phyloP scores from a whole-genome alignment of 2,113 vertebrate genomes.

The Corvus moneduloides region DNA sequence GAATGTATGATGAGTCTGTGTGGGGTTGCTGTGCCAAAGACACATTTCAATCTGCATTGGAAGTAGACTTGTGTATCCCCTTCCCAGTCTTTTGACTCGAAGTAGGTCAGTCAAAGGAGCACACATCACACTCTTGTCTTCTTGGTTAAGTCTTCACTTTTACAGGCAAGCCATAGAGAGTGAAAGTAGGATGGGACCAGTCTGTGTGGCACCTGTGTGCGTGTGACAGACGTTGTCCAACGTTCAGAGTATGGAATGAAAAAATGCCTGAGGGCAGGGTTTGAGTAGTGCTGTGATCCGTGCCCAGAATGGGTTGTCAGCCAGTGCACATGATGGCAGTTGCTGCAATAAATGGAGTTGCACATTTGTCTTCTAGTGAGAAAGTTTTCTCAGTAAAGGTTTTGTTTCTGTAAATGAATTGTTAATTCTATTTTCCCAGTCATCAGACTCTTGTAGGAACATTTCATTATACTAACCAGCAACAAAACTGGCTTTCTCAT shows the following conservation, averaged over 20 bases:
- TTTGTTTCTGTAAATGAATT: background rate
- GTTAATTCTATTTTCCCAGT: background rate
- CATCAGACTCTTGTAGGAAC: background rate
- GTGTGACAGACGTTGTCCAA: background rate
- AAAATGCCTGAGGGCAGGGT: background rate
- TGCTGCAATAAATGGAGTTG: background rate
- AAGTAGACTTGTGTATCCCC: background rate
- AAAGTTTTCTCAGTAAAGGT: background rate
- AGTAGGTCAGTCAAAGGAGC: background rate
- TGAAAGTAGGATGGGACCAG: background rate
- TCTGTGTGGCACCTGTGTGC: background rate
- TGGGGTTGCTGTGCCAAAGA: background rate
- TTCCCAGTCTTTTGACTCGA: background rate
- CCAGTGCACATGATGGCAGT: background rate
- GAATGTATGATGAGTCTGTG: background rate
- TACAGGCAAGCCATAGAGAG: background rate
- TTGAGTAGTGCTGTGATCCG: background rate
- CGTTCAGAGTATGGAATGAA: background rate
- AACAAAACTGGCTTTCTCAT: background rate
- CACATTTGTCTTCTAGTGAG: background rate
- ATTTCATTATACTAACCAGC: background rate
- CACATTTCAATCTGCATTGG: background rate
- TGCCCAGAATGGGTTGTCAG: background rate
- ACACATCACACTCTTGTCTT: background rate
- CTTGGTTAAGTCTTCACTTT: background rate